These are phyloP conservation scores for Caenorhabditis sinica DNA, from an alignment of 2,888 invertebrate genomes.

Conservation along the genomic window DNA sequence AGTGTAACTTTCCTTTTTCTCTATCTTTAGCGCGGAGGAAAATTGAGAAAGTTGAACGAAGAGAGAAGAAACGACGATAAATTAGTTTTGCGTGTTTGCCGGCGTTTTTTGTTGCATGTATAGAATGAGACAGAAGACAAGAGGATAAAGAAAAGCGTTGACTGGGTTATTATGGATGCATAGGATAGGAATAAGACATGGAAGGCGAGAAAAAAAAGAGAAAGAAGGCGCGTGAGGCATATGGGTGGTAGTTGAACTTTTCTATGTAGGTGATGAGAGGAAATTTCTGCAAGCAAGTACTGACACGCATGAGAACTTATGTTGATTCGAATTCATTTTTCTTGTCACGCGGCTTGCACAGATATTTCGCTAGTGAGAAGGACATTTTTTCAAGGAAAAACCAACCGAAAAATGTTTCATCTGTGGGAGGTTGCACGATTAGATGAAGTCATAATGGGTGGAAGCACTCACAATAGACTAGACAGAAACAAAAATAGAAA, in stretches of 20 bases:
- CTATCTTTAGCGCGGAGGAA: too few relatives aligned
- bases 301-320: too few relatives aligned
- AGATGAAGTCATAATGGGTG: neutral
- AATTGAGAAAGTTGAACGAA: too few relatives aligned
- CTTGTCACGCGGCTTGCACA: too few relatives aligned
- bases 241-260: too few relatives aligned
- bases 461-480: neutral
- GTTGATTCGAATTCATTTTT: too few relatives aligned
- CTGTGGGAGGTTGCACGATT: neutral
- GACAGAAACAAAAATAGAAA: neutral
- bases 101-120: neutral
- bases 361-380: too few relatives aligned
- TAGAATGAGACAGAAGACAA: neutral
- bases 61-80: neutral
- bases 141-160: neutral
- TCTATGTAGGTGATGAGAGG: too few relatives aligned
- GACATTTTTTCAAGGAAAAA: too few relatives aligned
- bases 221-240: neutral
- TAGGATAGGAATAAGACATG: neutral
- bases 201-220: neutral
- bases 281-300: too few relatives aligned
- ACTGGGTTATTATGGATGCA: neutral
- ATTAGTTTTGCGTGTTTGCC: constrained; percentile 1
- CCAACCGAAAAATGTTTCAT: too few relatives aligned
- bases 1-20: neutral